Evolutionary conservation across 2,888 invertebrate species (phyloP), one percentile per base, ranked within the genome.

Genomic region (Mythimna vitellina): DNA sequence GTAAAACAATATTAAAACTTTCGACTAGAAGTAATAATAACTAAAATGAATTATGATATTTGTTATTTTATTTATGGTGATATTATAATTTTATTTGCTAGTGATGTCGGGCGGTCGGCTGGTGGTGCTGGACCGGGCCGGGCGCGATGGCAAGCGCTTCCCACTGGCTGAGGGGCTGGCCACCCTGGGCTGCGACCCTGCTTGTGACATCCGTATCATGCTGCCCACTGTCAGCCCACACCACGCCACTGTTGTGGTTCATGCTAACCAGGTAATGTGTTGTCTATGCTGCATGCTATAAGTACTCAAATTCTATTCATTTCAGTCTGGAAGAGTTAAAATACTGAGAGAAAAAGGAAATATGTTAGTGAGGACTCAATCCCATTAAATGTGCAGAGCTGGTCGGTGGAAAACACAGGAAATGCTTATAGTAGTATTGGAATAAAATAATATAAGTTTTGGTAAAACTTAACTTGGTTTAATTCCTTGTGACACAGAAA

Each of bases 231-330:
- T 96, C 63, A 86, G 89, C 65, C 86, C 90, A 0, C 96, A 95
- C 80, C 96, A 96, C 69, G 95, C 96, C 51, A 93, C 94, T 2
- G 89, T 96, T 51, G 91, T 92, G 1, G 94, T 96, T 32, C 93
- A 93, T 70, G 82, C 89, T 25, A 90, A 91, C 46, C 94, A 95
- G 92, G 96, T 95, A 80, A 54, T 65, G 29, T 38, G 20, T 25
- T 22, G 32, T 25, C 65, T 53, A 20, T 17, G 7, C 17, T 20
- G 46, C 20, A 64, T 51, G 25, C 22, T 6, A 20, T 20, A 29
- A 29, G 14, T 25, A 7, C 25, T 12, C 14, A 0, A 54, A 14
- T 3, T 51, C 1, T 54, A 54, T 5, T 14, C 10, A 54, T 54
- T 54, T 32, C 1, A 32, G 20, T 57, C 29, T 20, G 9, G 29